Evolutionary conservation across 2,113 vertebrate genomes (phyloP).

Genomic region (Nycticryphes semicollaris): DNA sequence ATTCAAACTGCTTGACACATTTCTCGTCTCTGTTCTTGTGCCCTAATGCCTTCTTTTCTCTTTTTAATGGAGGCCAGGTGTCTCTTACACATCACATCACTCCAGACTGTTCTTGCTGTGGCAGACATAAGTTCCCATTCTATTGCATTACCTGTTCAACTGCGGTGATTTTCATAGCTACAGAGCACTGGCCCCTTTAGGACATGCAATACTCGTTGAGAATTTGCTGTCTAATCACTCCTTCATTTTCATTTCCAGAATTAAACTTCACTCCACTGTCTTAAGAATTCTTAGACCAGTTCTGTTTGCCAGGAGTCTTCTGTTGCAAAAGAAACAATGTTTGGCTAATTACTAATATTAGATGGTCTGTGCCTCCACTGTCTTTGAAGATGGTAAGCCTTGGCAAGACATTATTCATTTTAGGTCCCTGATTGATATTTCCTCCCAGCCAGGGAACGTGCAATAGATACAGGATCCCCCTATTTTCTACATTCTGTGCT

Average conservation of each 20-base stretch:
- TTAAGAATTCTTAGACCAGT: neutral
- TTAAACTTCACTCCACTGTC: neutral
- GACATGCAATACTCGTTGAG: neutral
- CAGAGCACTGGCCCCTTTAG: neutral
- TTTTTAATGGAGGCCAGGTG: neutral
- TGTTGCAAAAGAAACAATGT: neutral
- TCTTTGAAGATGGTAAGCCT: neutral
- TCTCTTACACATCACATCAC: neutral
- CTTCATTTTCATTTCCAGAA: conserved; percentile 1
- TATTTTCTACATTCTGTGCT: neutral
- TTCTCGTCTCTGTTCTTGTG: neutral
- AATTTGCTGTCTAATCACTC: neutral
- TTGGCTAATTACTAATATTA: neutral
- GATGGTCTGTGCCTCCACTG: neutral
- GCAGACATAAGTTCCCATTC: neutral
- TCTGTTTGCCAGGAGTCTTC: neutral
- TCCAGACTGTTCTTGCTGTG: neutral
- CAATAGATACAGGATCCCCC: neutral
- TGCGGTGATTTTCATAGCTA: neutral
- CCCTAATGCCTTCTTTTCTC: neutral
- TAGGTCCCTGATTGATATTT: neutral
- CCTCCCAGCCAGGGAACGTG: neutral
- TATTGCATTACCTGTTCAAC: neutral
- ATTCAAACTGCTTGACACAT: neutral
- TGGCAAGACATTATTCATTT: neutral